Percentiles rank a stretch among this genome's conserved stretches.
Evolutionary conservation across 2,888 invertebrate species (phyloP).

Genomic region (Perizoma affinitatum): DNA sequence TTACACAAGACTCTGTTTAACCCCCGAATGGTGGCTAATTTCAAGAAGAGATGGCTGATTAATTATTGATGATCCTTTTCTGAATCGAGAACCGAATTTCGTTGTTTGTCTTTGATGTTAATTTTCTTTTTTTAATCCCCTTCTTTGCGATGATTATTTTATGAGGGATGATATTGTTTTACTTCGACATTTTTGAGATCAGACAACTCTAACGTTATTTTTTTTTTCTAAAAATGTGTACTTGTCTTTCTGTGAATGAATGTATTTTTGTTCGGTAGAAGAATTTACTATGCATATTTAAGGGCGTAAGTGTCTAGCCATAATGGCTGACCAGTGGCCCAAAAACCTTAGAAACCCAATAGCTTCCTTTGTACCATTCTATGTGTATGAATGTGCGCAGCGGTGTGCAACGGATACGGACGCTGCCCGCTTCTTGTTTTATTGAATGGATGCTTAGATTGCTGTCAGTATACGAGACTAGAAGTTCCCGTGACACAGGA

Average conservation of each 20-base stretch:
- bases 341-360: constrained; percentile 39
- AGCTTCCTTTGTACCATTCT: constrained; percentile 35
- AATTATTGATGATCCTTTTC: constrained; percentile 77
- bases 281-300: no score
- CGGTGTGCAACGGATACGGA: constrained; percentile 71
- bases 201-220: no score
- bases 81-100: constrained; percentile 59
- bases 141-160: constrained; percentile 57
- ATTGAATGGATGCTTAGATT: constrained; percentile 63
- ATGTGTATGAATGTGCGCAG: constrained; percentile 51
- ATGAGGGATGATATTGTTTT: constrained; percentile 59
- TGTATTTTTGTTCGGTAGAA: no score
- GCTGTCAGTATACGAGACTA: constrained; percentile 21
- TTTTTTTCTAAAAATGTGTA: no score
- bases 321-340: constrained; percentile 30
- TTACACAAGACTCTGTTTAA: constrained; percentile 68
- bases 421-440: constrained; percentile 60
- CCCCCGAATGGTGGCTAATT: constrained; percentile 79
- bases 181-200: constrained; percentile 16
- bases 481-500: constrained; percentile 10
- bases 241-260: no score
- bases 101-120: constrained; percentile 76
- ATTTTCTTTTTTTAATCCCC: constrained; percentile 67
- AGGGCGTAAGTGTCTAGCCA: no score
- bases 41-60: constrained; percentile 76